Evolutionary conservation across 2,888 invertebrate species (phyloP).

Genomic region (Andrena fulva): DNA sequence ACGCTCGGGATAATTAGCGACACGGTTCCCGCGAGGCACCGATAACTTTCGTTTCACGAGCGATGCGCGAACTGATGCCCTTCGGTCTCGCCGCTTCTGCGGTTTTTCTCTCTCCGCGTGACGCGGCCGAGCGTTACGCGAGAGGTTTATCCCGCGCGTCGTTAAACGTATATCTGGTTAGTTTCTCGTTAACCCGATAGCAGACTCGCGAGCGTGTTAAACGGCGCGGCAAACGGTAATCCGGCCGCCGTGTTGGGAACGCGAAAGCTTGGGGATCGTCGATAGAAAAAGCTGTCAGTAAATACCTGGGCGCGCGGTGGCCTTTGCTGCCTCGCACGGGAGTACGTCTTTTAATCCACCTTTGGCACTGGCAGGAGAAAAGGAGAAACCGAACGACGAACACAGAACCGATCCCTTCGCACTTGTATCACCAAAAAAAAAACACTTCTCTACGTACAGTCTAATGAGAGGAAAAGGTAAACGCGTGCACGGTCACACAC

Average conservation of each 20-base stretch:
- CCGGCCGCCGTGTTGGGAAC: conserved; percentile 1
- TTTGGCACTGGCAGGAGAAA: conserved; percentile 63
- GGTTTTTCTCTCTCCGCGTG: background rate
- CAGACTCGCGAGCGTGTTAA: conserved; percentile 19
- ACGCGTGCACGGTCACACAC: conserved; percentile 63
- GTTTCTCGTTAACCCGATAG: conserved; percentile 14
- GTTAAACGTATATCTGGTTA: conserved; percentile 10
- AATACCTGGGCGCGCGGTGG: conserved; percentile 30
- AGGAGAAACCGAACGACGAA: conserved; percentile 46
- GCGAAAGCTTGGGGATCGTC: conserved; percentile 1
- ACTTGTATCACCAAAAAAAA: conserved; percentile 54
- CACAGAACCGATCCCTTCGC: conserved; percentile 62
- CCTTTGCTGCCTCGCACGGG: conserved; percentile 6
- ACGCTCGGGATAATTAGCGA: conserved; percentile 24
- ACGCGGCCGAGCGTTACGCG: background rate
- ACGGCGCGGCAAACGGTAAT: conserved; percentile 27
- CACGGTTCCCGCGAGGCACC: conserved; percentile 3
- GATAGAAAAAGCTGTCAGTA: conserved; percentile 33
- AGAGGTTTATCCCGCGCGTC: conserved; percentile 15
- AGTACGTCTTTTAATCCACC: conserved; percentile 66
- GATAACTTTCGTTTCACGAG: conserved; percentile 9
- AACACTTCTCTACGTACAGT: conserved; percentile 45
- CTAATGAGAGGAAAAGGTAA: conserved; percentile 26
- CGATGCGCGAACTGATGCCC: background rate
- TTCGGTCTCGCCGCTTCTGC: background rate